phyloP scores from a whole-genome alignment of 2,797 vertebrate species.

The Neopelma chrysocephalum region DNA sequence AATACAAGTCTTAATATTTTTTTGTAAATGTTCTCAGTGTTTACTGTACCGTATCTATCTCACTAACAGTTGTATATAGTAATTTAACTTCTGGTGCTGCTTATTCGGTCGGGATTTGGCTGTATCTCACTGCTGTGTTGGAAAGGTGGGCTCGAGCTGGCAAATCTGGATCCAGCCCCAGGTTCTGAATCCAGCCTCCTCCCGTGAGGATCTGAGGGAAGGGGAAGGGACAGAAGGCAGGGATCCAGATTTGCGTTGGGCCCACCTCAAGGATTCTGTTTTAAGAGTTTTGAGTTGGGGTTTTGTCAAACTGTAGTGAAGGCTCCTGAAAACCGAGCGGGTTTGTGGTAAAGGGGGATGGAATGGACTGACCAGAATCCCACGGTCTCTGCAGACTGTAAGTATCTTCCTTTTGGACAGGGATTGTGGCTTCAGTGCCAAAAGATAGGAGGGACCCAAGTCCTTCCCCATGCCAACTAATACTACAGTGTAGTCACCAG shows the following conservation, averaged over 20 bases:
- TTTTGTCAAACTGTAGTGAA: constrained; percentile 43
- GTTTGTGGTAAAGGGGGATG: not conserved
- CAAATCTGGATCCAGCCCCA: not conserved
- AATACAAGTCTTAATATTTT: constrained; percentile 74
- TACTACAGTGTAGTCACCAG: constrained; percentile 10
- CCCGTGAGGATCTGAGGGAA: not conserved
- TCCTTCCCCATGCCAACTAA: not conserved
- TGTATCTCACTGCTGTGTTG: constrained; percentile 70
- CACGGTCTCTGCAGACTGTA: not conserved
- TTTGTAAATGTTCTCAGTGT: constrained; percentile 89
- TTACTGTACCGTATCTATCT: constrained; percentile 85
- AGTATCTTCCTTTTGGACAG: not conserved
- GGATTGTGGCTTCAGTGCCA: constrained; percentile 30
- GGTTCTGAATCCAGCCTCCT: not conserved
- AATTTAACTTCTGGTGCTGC: constrained; percentile 80
- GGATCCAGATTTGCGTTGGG: constrained; percentile 12
- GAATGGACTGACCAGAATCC: not conserved
- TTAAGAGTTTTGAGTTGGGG: constrained; percentile 12
- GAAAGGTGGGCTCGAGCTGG: not conserved
- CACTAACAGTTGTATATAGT: constrained; percentile 85
- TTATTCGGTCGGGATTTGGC: constrained; percentile 71
- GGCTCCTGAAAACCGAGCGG: not conserved
- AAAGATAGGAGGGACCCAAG: not conserved
- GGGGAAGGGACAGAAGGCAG: not conserved
- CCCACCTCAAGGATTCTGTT: constrained; percentile 23